Evolutionary conservation across 2,888 invertebrate species (phyloP).

Genomic region (Andrena flavipes): DNA sequence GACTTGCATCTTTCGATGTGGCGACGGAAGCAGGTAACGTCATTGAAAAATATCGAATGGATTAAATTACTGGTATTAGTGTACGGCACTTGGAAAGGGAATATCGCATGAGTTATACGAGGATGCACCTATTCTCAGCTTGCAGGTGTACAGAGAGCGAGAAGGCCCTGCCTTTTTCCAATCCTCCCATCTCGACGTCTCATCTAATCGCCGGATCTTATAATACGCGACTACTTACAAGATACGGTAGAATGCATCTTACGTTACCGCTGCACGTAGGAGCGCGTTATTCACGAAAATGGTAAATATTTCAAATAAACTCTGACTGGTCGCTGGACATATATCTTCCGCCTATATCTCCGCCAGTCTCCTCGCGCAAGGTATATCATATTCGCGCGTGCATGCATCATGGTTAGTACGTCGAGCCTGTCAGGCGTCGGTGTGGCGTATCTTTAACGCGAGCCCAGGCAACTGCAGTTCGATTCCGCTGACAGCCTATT

Average conservation of each 20-base stretch:
- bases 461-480: constrained; percentile 38
- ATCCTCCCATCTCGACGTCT: constrained; percentile 34
- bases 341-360: constrained; percentile 68
- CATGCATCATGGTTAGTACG: constrained; percentile 75
- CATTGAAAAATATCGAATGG: constrained; percentile 12
- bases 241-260: constrained; percentile 61
- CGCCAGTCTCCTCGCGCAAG: constrained; percentile 51
- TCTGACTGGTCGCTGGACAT: constrained; percentile 59
- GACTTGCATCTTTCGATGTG: not conserved
- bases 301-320: constrained; percentile 74
- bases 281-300: constrained; percentile 71
- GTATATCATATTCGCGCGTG: constrained; percentile 73
- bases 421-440: constrained; percentile 63
- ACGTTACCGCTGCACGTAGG: constrained; percentile 62
- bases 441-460: constrained; percentile 39
- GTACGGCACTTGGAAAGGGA: constrained; percentile 37
- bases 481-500: constrained; percentile 41
- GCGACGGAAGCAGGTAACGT: not conserved
- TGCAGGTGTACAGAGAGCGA: constrained; percentile 48
- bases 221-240: constrained; percentile 62
- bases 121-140: constrained; percentile 29
- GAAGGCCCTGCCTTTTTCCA: constrained; percentile 28
- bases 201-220: constrained; percentile 64
- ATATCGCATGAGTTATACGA: constrained; percentile 36
- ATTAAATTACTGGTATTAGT: constrained; percentile 42